Base-by-base conservation (phyloP, 2,113 vertebrate species). In the Herpetotheres cachinnans region DNA sequence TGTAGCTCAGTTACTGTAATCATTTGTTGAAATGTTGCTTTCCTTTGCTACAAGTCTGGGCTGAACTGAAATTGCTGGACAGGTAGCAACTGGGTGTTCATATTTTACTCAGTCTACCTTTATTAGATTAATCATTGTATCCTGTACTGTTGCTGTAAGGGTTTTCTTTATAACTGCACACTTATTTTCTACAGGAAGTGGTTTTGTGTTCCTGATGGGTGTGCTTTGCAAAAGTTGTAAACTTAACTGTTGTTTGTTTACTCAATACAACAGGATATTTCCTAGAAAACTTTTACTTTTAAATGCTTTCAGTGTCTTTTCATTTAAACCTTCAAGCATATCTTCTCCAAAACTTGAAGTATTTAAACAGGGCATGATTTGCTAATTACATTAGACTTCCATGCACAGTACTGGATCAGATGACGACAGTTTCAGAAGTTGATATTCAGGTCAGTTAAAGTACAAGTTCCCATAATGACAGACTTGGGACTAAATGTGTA, bases 101-200 rank as follows among this genome's bases (percentile, higher is more conserved):
- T 30, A 4, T 87, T 79, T 3, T 9, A 6, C 46, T 85, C 44
- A 7, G 20, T n/a, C 30, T 81, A 10, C 26, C 29, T 78, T 74
- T 50, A 17, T 71, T 76, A 47, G 20, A 18, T 21, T 36, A 11
- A 61, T 55, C 16, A 8, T 65, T 66, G 13, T 44, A 49, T 76
- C 55, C 36, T 0, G 0, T 20, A 27, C n/a, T 74, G 19, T 78
- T 66, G 25, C n/a, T 62, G 11, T 40, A n/a, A 63, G 42, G 29
- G 17, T 24, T 83, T 84, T 84, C 59, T 73, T 82, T 66, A 8
- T 36, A 56, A 87, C 74, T 83, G 42, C 70, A 38, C 4, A 0
- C 59, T 65, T 71, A 13, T 91, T 89, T 96, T 80, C 36, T 82
- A 2, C 63, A 44, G 83, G 82, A 71, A 89, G 58, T 79, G 16